Conservation (phyloP, 2,888 invertebrate genomes). For the Euplexia lucipara region DNA sequence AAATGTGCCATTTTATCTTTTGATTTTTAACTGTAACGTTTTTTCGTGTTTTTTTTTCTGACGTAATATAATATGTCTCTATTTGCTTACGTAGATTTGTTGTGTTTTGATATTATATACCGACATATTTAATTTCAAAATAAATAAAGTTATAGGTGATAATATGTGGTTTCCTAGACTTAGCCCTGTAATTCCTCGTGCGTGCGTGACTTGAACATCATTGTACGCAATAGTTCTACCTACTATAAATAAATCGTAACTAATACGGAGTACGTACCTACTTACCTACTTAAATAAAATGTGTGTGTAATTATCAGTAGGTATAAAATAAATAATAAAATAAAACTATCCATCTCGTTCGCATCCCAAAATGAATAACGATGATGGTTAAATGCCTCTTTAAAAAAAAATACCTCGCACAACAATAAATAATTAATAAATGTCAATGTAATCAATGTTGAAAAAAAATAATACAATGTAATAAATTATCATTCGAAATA, state of each 20-base stretch:
- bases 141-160: not conserved
- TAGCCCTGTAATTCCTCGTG: not conserved
- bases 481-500: constrained; percentile 40
- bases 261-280: not conserved
- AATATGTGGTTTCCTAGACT: not conserved
- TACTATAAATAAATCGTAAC: constrained; percentile 14
- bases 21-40: too few species aligned
- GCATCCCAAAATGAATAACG: not conserved
- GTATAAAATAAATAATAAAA: not conserved
- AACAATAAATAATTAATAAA: constrained; percentile 11
- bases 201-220: constrained; percentile 13
- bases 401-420: not conserved
- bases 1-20: constrained; percentile 4
- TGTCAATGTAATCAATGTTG: constrained; percentile 16
- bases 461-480: constrained; percentile 6
- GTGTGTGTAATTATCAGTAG: not conserved
- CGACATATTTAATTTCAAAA: not conserved
- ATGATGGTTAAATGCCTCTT: too few species aligned
- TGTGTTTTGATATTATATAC: not conserved
- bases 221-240: not conserved
- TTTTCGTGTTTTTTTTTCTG: constrained; percentile 5
- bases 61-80: too few species aligned
- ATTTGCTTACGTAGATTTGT: not conserved
- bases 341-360: not conserved
- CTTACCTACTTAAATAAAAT: not conserved